Percentiles rank a stretch among this genome's conserved stretches.
Conservation (phyloP, 1,140 invertebrate species). For the Andrena cerasifolii region DNA sequence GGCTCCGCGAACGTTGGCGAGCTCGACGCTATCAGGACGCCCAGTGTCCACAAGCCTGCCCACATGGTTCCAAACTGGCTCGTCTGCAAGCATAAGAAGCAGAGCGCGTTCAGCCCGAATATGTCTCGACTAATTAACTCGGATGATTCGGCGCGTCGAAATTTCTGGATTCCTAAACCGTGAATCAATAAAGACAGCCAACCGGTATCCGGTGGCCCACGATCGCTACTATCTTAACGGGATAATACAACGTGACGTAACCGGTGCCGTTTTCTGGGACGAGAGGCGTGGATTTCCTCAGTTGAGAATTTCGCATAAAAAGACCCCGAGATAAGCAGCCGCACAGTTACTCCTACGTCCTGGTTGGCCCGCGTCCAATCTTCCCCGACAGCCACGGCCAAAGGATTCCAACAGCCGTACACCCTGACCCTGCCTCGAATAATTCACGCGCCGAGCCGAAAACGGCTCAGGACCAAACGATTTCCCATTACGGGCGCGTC, state of each 20-base stretch:
- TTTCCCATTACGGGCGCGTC: not conserved
- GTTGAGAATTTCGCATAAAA: conserved; percentile 43
- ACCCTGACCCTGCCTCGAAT: conserved; percentile 36
- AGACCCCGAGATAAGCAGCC: conserved; percentile 15
- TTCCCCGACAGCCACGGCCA: conserved; percentile 6
- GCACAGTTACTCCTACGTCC: conserved; percentile 45
- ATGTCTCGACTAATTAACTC: no score
- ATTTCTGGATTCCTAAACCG: not conserved
- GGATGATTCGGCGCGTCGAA: no score
- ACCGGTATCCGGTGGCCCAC: not conserved
- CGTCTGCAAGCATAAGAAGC: conserved; percentile 42
- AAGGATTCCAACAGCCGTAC: conserved; percentile 47
- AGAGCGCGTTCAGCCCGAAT: no score
- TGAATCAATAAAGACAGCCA: not conserved
- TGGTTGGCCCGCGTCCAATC: conserved; percentile 47
- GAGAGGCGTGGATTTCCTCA: conserved; percentile 43
- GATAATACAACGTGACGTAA: conserved; percentile 35
- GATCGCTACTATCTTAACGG: conserved; percentile 26
- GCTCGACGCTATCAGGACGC: conserved; percentile 41
- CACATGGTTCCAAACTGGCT: conserved; percentile 60
- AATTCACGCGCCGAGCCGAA: conserved; percentile 22
- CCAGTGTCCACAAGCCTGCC: conserved; percentile 35
- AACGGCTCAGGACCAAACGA: conserved; percentile 32
- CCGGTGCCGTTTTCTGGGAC: conserved; percentile 29
- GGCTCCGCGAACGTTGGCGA: conserved; percentile 26